phyloP scores from a whole-genome alignment of 2,888 invertebrate genomes.

The Amiota minor region DNA sequence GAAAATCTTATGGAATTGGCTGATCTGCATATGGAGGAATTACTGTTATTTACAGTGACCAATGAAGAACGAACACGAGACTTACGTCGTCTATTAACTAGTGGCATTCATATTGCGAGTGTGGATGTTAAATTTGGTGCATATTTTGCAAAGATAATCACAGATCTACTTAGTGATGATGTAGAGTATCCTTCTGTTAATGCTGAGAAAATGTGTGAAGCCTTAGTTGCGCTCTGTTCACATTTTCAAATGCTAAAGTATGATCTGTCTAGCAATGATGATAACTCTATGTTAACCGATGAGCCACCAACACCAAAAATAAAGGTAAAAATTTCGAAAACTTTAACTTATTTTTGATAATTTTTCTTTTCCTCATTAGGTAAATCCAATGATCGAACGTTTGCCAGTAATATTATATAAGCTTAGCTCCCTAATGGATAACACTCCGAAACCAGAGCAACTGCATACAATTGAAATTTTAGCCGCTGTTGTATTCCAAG shows the following conservation, averaged over 20 bases:
- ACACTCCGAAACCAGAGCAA: conserved; percentile 58
- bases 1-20: conserved; percentile 68
- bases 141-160: conserved; percentile 79
- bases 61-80: conserved; percentile 66
- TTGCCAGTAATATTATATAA: conserved; percentile 69
- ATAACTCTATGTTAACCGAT: conserved; percentile 61
- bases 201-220: conserved; percentile 79
- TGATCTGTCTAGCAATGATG: conserved; percentile 41
- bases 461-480: conserved; percentile 81
- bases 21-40: conserved; percentile 71
- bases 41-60: conserved; percentile 70
- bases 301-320: conserved; percentile 41
- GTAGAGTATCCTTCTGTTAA: conserved; percentile 68
- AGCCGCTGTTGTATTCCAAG: conserved; percentile 88
- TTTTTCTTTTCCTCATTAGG: conserved; percentile 41
- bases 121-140: conserved; percentile 78
- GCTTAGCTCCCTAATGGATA: conserved; percentile 64
- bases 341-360: not conserved
- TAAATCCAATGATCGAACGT: conserved; percentile 64
- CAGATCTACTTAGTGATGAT: conserved; percentile 72
- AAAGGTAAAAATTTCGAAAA: conserved; percentile 39
- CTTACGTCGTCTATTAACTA: conserved; percentile 74
- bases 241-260: conserved; percentile 72
- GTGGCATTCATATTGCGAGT: conserved; percentile 82
- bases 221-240: conserved; percentile 83